phyloP scores from a whole-genome alignment of 2,888 invertebrate species.

The Idaea dimidiata region DNA sequence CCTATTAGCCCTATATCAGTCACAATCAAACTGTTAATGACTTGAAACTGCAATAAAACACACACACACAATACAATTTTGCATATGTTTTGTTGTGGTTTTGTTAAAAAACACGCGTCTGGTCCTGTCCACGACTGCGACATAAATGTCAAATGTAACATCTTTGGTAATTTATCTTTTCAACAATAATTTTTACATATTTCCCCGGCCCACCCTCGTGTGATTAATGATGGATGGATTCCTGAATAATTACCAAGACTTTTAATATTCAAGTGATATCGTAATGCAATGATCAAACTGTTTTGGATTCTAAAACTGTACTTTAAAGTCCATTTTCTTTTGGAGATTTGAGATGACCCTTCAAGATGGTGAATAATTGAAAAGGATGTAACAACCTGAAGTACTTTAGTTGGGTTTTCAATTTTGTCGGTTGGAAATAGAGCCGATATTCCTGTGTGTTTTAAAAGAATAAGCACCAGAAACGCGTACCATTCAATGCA shows the following conservation, averaged over 20 bases:
- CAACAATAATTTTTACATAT: conserved; percentile 79
- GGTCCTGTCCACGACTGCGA: conserved; percentile 41
- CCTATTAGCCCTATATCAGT: conserved; percentile 38
- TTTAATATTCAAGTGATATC: conserved; percentile 80
- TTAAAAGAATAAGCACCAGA: conserved; percentile 55
- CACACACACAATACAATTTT: conserved; percentile 45
- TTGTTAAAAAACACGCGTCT: conserved; percentile 31
- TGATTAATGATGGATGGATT: conserved; percentile 82
- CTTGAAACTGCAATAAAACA: conserved; percentile 52
- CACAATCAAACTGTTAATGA: conserved; percentile 34
- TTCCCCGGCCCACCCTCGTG: conserved; percentile 67
- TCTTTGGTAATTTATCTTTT: conserved; percentile 76
- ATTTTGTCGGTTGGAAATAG: conserved; percentile 23
- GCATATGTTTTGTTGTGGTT: conserved; percentile 39
- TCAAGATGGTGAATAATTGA: conserved; percentile 37
- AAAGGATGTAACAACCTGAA: conserved; percentile 37
- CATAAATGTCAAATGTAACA: conserved; percentile 66
- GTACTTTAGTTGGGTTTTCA: conserved; percentile 13
- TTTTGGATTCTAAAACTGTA: conserved; percentile 37
- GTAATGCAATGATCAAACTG: conserved; percentile 30
- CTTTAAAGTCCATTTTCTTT: conserved; percentile 46
- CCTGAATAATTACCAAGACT: conserved; percentile 81
- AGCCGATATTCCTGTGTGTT: conserved; percentile 35
- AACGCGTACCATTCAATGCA: conserved; percentile 74
- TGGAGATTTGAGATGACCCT: conserved; percentile 64